Conservation (phyloP, 2,797 vertebrate species). For the Oceanodroma leucorhoa region DNA sequence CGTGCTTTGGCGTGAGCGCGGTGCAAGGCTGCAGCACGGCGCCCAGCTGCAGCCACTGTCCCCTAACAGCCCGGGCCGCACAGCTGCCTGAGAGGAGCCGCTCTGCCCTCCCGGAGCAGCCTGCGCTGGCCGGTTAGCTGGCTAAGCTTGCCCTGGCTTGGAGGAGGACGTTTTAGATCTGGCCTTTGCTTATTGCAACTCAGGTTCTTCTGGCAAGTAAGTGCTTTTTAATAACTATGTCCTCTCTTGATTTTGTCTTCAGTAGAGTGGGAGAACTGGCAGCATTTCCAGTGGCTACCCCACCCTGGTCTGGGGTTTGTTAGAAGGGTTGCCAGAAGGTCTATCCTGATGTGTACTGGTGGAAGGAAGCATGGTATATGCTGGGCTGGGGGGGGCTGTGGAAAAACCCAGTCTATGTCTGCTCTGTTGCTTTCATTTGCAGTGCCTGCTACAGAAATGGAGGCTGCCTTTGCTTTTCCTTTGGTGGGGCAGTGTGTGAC, state of each 20-base stretch:
- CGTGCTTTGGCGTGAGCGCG: background rate
- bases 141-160: too few relatives aligned
- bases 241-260: background rate
- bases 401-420: background rate
- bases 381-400: background rate
- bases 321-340: background rate
- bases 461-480: background rate
- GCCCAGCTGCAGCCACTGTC: background rate
- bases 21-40: background rate
- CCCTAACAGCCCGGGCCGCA: background rate
- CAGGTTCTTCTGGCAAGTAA: background rate
- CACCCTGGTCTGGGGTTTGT: background rate
- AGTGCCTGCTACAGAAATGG: background rate
- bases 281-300: background rate
- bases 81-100: background rate
- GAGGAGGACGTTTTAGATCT: background rate
- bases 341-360: background rate
- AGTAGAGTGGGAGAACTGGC: background rate
- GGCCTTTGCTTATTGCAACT: rapidly evolving
- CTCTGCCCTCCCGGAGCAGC: background rate
- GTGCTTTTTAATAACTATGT: background rate
- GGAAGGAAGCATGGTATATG: background rate
- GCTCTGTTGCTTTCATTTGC: background rate
- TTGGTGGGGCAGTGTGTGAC: background rate
- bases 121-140: background rate